Percentiles rank a stretch among this genome's conserved stretches.
Conservation (phyloP, 2,888 invertebrate species). For the Onchidella celtica region DNA sequence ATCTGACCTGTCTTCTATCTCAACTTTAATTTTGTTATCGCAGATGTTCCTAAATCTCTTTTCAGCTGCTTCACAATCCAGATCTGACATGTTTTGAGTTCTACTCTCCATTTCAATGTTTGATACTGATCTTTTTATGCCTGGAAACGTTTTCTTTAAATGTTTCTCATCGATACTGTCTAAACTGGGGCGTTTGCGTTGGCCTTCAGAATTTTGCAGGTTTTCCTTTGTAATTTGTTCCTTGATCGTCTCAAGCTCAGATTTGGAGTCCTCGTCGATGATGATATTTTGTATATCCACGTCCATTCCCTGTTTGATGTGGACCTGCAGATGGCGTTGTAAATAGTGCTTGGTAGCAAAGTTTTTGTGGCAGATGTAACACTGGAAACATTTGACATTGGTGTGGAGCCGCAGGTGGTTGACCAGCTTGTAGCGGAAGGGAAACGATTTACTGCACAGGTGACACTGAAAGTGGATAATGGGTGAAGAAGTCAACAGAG, state of each 20-base stretch:
- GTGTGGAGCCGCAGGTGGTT: slow-evolving; percentile 39
- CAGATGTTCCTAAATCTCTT: not conserved
- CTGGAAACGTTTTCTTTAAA: not conserved
- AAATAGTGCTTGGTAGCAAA: slow-evolving; percentile 42
- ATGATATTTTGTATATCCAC: slow-evolving; percentile 42
- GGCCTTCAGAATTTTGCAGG: not conserved
- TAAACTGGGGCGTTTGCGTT: not conserved
- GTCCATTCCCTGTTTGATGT: slow-evolving; percentile 41
- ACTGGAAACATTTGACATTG: slow-evolving; percentile 44
- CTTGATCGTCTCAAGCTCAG: not conserved
- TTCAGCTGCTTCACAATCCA: not conserved
- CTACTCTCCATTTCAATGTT: not conserved
- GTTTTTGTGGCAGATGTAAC: slow-evolving; percentile 38
- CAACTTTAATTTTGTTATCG: slow-evolving; percentile 8
- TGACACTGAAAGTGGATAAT: slow-evolving; percentile 46
- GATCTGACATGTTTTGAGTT: not conserved
- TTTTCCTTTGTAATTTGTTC: slow-evolving; percentile 21
- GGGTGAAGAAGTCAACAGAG: too few relatives aligned
- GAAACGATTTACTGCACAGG: slow-evolving; percentile 36
- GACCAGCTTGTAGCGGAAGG: slow-evolving; percentile 37
- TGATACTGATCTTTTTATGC: not conserved
- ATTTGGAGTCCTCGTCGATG: slow-evolving; percentile 26
- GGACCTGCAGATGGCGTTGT: slow-evolving; percentile 43
- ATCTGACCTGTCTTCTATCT: not conserved
- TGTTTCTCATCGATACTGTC: slow-evolving; percentile 1